Evolutionary conservation across 2,797 vertebrate species (phyloP).

Genomic region (Champsocephalus gunnari): DNA sequence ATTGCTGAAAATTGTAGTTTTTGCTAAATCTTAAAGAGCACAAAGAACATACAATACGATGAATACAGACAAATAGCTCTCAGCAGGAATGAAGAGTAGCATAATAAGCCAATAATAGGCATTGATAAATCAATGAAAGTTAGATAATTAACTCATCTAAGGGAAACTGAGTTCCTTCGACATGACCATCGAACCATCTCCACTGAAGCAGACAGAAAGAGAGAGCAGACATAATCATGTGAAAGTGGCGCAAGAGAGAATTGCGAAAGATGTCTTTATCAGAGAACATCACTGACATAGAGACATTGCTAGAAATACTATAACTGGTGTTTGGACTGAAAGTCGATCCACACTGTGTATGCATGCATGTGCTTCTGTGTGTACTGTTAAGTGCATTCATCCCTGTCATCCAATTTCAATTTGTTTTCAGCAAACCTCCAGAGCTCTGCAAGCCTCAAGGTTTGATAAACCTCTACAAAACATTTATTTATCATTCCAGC

Average conservation of each 20-base stretch:
- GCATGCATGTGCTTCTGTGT: slow-evolving; percentile 42
- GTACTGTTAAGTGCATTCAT: slow-evolving; percentile 33
- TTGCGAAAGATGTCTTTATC: slow-evolving; percentile 21
- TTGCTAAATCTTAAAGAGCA: neutral
- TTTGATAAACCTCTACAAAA: slow-evolving; percentile 55
- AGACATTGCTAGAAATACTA: slow-evolving; percentile 33
- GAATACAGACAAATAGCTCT: neutral
- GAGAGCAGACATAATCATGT: neutral
- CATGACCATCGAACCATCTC: slow-evolving; percentile 1
- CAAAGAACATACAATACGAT: neutral
- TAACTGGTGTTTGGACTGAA: slow-evolving; percentile 31
- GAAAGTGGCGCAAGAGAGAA: neutral
- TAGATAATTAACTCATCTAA: neutral
- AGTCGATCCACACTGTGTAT: slow-evolving; percentile 19
- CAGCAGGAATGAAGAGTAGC: neutral
- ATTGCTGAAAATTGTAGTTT: neutral
- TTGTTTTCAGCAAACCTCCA: slow-evolving; percentile 38
- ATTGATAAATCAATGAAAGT: neutral
- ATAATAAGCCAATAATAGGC: neutral
- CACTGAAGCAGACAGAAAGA: neutral
- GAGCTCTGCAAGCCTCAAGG: slow-evolving; percentile 32
- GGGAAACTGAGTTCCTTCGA: neutral
- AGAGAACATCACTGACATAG: slow-evolving; percentile 13
- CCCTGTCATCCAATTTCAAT: slow-evolving; percentile 58
- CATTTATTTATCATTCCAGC: slow-evolving; percentile 46